A percentile compares a stretch with the other conserved stretches of the same genome.
Evolutionary conservation across 1,140 invertebrate species (phyloP).

Genomic region (Anoplophora glabripennis): DNA sequence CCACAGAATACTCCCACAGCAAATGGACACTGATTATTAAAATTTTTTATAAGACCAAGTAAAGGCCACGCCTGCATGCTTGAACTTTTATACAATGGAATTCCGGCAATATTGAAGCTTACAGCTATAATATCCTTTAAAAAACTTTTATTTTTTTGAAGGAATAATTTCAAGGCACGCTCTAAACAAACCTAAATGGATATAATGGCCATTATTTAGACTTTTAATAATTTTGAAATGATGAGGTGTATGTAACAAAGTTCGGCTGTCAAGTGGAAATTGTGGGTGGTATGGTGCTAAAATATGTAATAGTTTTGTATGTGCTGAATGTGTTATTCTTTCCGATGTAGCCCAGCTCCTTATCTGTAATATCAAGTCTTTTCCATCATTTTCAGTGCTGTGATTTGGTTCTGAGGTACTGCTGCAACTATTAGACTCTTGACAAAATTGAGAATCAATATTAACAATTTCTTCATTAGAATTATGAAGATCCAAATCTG

Average conservation of each 20-base stretch:
- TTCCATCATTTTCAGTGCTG: neutral
- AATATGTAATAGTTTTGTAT: constrained; percentile 8
- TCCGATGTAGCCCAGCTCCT: neutral
- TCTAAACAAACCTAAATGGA: constrained; percentile 9
- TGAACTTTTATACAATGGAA: too few relatives aligned
- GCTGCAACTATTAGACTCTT: neutral
- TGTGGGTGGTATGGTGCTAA: constrained; percentile 4
- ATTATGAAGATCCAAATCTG: neutral
- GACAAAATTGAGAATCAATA: neutral
- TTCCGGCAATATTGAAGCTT: too few relatives aligned
- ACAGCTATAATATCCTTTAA: neutral
- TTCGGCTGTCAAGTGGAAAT: constrained; percentile 6
- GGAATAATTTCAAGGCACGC: neutral
- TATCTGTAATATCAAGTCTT: neutral
- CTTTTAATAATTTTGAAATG: neutral
- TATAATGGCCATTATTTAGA: neutral
- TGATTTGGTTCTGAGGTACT: neutral
- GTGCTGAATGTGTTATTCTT: neutral
- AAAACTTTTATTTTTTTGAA: constrained; percentile 4
- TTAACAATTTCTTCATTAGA: neutral
- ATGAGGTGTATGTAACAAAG: constrained; percentile 1
- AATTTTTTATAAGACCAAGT: too few relatives aligned
- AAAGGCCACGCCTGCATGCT: too few relatives aligned
- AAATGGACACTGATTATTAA: too few relatives aligned
- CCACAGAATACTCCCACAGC: too few relatives aligned